Evolutionary conservation across 1,140 invertebrate genomes (phyloP).

Genomic region (Drosophila nigrodunni): DNA sequence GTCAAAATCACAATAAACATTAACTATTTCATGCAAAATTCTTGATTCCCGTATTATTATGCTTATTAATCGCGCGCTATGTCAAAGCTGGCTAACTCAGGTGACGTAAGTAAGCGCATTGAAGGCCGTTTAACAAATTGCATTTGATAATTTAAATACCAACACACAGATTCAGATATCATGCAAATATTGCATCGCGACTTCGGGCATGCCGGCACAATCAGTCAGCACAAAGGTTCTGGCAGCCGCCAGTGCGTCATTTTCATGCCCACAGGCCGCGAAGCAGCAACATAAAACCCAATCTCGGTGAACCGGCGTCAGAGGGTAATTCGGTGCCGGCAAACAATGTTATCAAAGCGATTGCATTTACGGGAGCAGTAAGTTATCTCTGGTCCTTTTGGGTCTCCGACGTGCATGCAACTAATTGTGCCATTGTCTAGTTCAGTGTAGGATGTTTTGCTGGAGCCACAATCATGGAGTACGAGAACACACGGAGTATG

Average conservation of each 20-base stretch:
- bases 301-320: constrained; percentile 32
- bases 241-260: constrained; percentile 43
- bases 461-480: constrained; percentile 93
- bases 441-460: constrained; percentile 90
- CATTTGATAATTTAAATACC: neutral
- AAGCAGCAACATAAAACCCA: constrained; percentile 59
- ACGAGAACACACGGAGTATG: constrained; percentile 91
- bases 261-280: constrained; percentile 52
- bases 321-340: constrained; percentile 81
- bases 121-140: neutral
- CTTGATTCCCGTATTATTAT: constrained; percentile 57
- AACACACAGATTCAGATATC: constrained; percentile 57
- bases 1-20: constrained; percentile 55
- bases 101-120: constrained; percentile 74
- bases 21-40: constrained; percentile 71
- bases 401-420: neutral
- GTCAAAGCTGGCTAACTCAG: constrained; percentile 69
- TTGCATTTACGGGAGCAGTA: constrained; percentile 90
- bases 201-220: constrained; percentile 47
- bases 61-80: constrained; percentile 72
- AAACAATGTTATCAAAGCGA: constrained; percentile 87
- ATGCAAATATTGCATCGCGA: constrained; percentile 32
- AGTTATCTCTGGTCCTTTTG: constrained; percentile 46
- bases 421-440: constrained; percentile 38
- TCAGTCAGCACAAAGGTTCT: constrained; percentile 13